Evolutionary conservation across 2,797 vertebrate genomes (phyloP).

Genomic region (Heteromormyrus szaboi): DNA sequence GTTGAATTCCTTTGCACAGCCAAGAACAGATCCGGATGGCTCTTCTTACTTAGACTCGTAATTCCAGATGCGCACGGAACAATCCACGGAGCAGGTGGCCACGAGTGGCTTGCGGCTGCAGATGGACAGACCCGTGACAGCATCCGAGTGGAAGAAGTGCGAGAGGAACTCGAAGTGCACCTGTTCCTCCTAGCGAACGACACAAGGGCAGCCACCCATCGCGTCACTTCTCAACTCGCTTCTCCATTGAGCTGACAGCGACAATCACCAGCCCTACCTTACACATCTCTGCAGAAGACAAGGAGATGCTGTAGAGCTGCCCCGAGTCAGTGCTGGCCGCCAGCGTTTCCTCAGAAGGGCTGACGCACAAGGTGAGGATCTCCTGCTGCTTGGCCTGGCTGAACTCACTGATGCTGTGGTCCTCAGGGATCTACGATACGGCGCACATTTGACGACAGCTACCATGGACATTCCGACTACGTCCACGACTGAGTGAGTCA

Average conservation of each 20-base stretch:
- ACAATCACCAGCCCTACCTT: conserved; percentile 41
- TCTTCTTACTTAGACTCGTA: conserved; percentile 78
- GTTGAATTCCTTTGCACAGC: neutral
- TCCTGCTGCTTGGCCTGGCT: conserved; percentile 63
- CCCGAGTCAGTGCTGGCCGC: conserved; percentile 70
- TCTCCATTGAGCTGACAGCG: neutral
- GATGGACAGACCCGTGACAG: conserved; percentile 77
- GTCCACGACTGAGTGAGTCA: neutral
- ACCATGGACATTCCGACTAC: neutral
- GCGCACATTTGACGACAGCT: neutral
- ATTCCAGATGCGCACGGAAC: conserved; percentile 88
- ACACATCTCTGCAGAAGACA: conserved; percentile 63
- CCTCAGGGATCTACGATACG: conserved; percentile 70
- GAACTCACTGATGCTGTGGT: conserved; percentile 56
- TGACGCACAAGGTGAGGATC: conserved; percentile 74
- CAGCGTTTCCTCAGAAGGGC: conserved; percentile 80
- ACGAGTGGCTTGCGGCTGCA: conserved; percentile 82
- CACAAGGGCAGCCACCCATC: neutral
- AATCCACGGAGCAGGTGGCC: conserved; percentile 85
- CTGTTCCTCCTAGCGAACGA: conserved; percentile 58
- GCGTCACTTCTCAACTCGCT: neutral
- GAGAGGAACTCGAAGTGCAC: conserved; percentile 74
- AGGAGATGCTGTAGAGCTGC: conserved; percentile 74
- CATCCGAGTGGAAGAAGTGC: conserved; percentile 74
- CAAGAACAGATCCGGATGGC: neutral